A percentile compares a stretch with the other conserved stretches of the same genome.
These are phyloP conservation scores for Oscheius sp. DNA, from an alignment of 1,140 invertebrate species.

Conservation along the genomic window DNA sequence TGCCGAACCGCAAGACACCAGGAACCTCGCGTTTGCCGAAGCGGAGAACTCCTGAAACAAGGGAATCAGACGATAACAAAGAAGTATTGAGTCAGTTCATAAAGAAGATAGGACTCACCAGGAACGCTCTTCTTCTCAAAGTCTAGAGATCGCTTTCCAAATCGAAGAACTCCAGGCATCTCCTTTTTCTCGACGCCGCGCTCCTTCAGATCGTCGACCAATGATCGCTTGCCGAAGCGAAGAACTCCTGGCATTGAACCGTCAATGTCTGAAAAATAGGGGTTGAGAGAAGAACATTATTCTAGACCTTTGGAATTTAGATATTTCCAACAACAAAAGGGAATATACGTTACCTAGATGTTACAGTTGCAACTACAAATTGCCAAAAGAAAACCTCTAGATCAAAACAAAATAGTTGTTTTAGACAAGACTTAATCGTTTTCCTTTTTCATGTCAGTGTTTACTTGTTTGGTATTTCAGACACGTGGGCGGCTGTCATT, in stretches of 20 bases:
- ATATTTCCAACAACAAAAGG: no score
- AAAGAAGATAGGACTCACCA: background rate
- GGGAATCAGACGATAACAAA: no score
- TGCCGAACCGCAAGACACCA: conserved; percentile 44
- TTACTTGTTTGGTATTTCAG: no score
- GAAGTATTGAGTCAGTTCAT: background rate
- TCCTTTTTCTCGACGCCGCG: conserved; percentile 39
- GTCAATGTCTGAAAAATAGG: conserved; percentile 14
- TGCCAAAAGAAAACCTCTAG: background rate
- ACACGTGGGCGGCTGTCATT: no score
- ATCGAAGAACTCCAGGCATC: conserved; percentile 45
- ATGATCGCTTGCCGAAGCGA: conserved; percentile 31
- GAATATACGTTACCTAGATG: no score
- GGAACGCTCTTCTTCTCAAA: conserved; percentile 41
- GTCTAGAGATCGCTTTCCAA: conserved; percentile 39
- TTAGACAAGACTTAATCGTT: background rate
- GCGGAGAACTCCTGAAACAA: conserved; percentile 42
- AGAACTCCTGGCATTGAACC: conserved; percentile 34
- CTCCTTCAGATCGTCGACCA: conserved; percentile 1
- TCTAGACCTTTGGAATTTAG: background rate
- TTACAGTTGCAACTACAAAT: no score
- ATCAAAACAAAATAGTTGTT: no score
- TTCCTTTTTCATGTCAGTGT: background rate
- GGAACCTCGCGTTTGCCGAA: conserved; percentile 22
- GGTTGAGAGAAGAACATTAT: background rate